Evolutionary conservation across 2,888 invertebrate genomes (phyloP), one percentile per base, ranked within the genome.

Genomic region (Apotomis betuletana): DNA sequence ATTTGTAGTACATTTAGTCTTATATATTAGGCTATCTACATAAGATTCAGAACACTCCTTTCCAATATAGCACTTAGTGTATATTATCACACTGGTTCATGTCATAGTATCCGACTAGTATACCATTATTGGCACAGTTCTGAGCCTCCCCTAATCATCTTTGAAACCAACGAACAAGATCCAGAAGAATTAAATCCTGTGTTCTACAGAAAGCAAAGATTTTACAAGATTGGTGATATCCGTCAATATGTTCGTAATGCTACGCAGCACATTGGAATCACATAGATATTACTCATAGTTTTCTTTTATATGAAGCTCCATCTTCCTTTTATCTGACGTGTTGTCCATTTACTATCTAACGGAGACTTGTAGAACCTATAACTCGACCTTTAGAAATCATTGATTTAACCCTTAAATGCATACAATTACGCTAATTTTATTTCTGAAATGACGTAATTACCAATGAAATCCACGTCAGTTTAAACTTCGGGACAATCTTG

Each of bases 41-140:
- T 54, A 63, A 68, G 36, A 72, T 62, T 67, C 36, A 58, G 61
- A 63, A 63, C 63, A 68, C 52, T 15, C 52, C 46, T 44, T 68
- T 54, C n/a, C 12, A 58, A 68, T 58, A 59, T 15, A 68, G n/a
- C 27, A 62, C 41, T 51, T 55, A 62, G 38, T 57, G 46, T 38
- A 46, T 15, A 65, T 44, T 65, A 68, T 72, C 72, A 72, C 72
- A 58, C 63, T 61, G 54, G 60, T 67, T 68, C 54, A 38, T 72
- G 27, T 54, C 52, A 41, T 67, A 51, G 13, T 60, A 60, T 60
- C 46, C n/a, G 36, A 41, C 44, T 67, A 41, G 54, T 61, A 61
- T 49, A 41, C 27, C 49, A 58, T 44, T 61, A 15, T 73, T 70
- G 69, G 73, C 69, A 73, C 69, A 62, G 44, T 59, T 58, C 36